These are phyloP conservation scores for Zenarchopterus dispar DNA, from an alignment of 2,797 vertebrate species.

Conservation along the genomic window DNA sequence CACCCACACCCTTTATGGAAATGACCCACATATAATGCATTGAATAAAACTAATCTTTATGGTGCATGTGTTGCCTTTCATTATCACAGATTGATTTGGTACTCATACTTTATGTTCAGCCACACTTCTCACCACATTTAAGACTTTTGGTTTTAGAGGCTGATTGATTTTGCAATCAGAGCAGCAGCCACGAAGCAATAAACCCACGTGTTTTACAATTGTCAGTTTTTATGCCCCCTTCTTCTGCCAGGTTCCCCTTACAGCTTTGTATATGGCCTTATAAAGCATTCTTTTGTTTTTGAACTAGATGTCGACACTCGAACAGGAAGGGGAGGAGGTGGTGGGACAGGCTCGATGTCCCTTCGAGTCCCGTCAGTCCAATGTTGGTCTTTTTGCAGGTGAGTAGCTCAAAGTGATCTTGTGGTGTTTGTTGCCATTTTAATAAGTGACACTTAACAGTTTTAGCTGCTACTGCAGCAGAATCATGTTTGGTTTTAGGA, in stretches of 20 bases:
- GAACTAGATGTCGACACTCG: slow-evolving; percentile 86
- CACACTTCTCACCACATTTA: slow-evolving; percentile 1
- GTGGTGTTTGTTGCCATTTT: neutral
- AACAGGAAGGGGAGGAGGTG: slow-evolving; percentile 92
- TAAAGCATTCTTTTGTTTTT: slow-evolving; percentile 21
- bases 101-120: neutral
- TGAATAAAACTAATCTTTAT: slow-evolving; percentile 62
- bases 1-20: slow-evolving; percentile 38
- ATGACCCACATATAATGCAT: slow-evolving; percentile 17
- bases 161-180: slow-evolving; percentile 12
- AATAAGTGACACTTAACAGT: no score
- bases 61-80: slow-evolving; percentile 33
- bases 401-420: slow-evolving; percentile 38
- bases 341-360: slow-evolving; percentile 93
- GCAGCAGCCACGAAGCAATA: slow-evolving; percentile 1
- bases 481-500: no score
- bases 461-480: no score
- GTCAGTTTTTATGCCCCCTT: slow-evolving; percentile 15
- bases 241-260: neutral
- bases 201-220: slow-evolving; percentile 20
- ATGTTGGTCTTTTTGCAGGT: slow-evolving; percentile 92
- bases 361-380: slow-evolving; percentile 92
- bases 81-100: slow-evolving; percentile 26
- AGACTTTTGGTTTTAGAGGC: slow-evolving; percentile 12
- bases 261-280: neutral